Percentiles rank a stretch among this genome's conserved stretches.
phyloP scores from a whole-genome alignment of 2,888 invertebrate genomes.

The Himalopsyche japonica region DNA sequence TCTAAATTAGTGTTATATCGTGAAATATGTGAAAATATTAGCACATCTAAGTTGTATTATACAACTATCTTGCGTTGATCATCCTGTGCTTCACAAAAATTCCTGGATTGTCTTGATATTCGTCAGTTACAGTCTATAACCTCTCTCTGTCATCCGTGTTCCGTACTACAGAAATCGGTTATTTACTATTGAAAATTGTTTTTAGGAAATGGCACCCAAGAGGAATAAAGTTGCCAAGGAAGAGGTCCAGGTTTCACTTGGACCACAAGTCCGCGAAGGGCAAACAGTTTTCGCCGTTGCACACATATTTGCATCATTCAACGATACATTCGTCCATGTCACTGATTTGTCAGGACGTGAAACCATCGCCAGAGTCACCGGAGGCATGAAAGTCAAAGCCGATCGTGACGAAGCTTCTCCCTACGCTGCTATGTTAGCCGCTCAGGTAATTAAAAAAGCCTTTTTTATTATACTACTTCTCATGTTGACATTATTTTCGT shows the following conservation, averaged over 20 bases:
- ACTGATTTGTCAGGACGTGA: conserved; percentile 98
- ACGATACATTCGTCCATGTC: conserved; percentile 99
- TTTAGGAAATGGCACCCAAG: conserved; percentile 83
- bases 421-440: conserved; percentile 99
- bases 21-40: neutral
- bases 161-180: conserved; percentile 9
- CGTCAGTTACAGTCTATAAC: conserved; percentile 14
- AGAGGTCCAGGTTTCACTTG: conserved; percentile 93
- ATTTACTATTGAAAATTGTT: conserved; percentile 3
- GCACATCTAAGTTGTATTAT: neutral
- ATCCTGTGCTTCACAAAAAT: neutral
- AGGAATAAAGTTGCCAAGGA: conserved; percentile 97
- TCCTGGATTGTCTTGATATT: conserved; percentile 16
- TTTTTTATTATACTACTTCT: neutral
- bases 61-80: neutral
- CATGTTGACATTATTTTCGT: too few species aligned
- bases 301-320: conserved; percentile 99
- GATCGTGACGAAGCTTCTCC: conserved; percentile 99
- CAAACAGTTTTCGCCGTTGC: conserved; percentile 99
- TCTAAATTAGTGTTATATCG: neutral
- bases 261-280: conserved; percentile 95
- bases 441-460: conserved; percentile 71
- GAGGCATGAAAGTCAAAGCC: conserved; percentile 99
- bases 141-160: conserved; percentile 25
- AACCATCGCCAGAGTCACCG: conserved; percentile 93